Evolutionary conservation across 2,888 invertebrate species (phyloP), one percentile per base, ranked within the genome.

Genomic region (Idaea dimidiata): DNA sequence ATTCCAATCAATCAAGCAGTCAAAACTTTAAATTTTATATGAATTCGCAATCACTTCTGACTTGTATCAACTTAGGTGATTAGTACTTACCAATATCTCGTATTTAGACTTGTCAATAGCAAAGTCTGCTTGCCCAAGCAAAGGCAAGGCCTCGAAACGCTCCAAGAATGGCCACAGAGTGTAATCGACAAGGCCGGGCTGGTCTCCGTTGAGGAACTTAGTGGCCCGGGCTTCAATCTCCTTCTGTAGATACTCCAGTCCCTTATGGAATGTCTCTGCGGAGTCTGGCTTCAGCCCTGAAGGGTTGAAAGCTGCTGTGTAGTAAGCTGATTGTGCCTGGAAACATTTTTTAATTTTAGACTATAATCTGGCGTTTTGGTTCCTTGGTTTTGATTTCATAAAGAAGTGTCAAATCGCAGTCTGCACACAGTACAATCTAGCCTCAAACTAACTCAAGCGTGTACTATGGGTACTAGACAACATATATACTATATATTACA

Each of bases 131-230:
- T 94, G 94, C 7, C 94, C 94, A 57, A 95, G 79, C 18, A 95
- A 81, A 0, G 96, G 87, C 56, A 96, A 73, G 6, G 91, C 83
- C 68, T 88, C 86, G 63, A 93, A 89, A 14, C 93, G 79, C 82
- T 97, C 97, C 75, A 96, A 94, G 95, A 97, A 97, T 1, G 97
- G 97, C 97, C 97, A 97, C 70, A 97, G 94, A 93, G 97, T 96
- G 72, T 95, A 96, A 81, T 97, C 97, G 60, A 97, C 87, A 93
- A 96, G 94, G 58, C 97, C 97, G 0, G 97, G 96, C 63, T 94
- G 93, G 60, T 89, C 87, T 16, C 96, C 96, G 65, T 95, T 93
- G 71, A 96, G 94, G 82, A 93, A 97, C 59, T 91, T 91, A 0
- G 94, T 94, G 18, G 93, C 94, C 59, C 97, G 93, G 17, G 86